Base-by-base conservation (phyloP, 2,888 invertebrate species). In the Spilarctia lutea region DNA sequence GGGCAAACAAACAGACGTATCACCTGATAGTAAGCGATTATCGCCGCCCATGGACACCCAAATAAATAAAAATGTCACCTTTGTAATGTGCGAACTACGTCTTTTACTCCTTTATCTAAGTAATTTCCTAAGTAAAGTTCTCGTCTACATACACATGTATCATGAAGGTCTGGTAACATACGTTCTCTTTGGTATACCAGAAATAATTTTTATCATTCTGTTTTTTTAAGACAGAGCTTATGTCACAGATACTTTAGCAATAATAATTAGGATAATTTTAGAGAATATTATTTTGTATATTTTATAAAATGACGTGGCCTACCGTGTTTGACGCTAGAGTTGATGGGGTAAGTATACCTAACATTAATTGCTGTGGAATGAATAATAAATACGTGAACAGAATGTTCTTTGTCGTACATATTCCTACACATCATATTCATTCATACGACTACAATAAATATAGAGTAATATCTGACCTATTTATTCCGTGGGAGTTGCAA, bases 291-390 rank as follows among this genome's bases (percentile, higher is more conserved):
- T 18, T 13, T 63, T 63, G 27, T 27, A 30, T 18, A 16, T 16
- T 30, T 7, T 63, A 30, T 30, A 88, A 39, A 56, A 95, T 94
- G 94, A 93, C 94, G n/a, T 95, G 95, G 95, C 94, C 94, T 20
- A 94, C 94, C 3, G 85, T 85, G 4, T 74, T 73, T 48, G 95
- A 95, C 85, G 73, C 60, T 0, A 94, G 92, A 83, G 85, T 94
- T 48, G 86, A 83, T 24, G 93, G 94, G 84, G 95, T 94, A 87
- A 90, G 85, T 78, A 39, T 39, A 7, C 3, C 6, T 8, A 7
- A 8, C 39, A 7, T 39, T 39, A 39, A 6, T 39, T 39, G 3
- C 1, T 7, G 8, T 39, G 8, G 3, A 39, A 39, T 39, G 1
- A 8, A 39, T 39, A 35, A 35, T 35, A 35, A 35, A 48, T 20